phyloP scores from a whole-genome alignment of 2,797 vertebrate species.

The Vultur gryphus region DNA sequence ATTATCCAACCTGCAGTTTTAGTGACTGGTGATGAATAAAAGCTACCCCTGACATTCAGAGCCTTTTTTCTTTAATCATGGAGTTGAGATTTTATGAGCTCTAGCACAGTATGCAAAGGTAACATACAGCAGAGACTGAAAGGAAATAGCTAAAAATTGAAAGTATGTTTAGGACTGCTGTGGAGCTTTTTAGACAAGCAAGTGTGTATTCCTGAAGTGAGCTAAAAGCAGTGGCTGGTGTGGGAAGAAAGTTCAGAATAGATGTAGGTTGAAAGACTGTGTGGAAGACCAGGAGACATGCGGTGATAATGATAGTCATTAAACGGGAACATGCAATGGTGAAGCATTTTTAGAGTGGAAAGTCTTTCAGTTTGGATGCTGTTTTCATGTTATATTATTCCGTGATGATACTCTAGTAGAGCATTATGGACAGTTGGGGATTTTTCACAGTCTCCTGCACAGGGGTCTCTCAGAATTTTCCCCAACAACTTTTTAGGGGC shows the following conservation, averaged over 20 bases:
- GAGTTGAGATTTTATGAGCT: background rate
- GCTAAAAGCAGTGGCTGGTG: slow-evolving; percentile 29
- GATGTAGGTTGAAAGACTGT: background rate
- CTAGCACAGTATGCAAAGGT: background rate
- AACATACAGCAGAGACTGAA: background rate
- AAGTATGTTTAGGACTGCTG: background rate
- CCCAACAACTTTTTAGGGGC: background rate
- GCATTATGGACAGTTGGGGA: background rate
- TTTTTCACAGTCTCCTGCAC: background rate
- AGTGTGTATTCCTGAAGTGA: slow-evolving; percentile 18
- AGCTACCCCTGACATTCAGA: background rate
- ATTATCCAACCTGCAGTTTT: background rate
- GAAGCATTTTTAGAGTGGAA: slow-evolving; percentile 8
- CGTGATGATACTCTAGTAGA: background rate
- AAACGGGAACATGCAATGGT: background rate
- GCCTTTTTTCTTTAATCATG: background rate
- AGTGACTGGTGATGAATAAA: background rate
- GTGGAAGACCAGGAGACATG: slow-evolving; percentile 1
- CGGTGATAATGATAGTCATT: slow-evolving; percentile 25
- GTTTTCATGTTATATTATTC: background rate
- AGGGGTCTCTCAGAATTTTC: background rate
- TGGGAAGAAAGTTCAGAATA: slow-evolving; percentile 46
- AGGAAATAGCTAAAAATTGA: slow-evolving; percentile 12
- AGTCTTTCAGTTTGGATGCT: background rate
- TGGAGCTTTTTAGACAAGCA: background rate